Evolutionary conservation across 2,113 vertebrate species (phyloP), one percentile per base, ranked within the genome.

Genomic region (Crotalus tigris): DNA sequence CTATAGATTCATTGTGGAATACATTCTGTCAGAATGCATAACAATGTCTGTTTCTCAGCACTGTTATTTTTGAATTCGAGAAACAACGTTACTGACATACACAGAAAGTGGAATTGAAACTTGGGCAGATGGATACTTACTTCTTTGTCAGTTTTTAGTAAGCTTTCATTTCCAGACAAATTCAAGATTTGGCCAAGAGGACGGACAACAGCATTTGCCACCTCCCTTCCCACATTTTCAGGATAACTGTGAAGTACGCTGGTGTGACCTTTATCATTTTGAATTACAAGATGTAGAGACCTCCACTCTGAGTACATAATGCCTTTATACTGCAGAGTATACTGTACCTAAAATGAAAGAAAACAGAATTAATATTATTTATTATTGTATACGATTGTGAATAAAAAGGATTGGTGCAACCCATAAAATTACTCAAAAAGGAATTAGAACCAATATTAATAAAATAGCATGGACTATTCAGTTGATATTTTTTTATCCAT

Each of bases 231-330:
- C 96, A 99, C 99, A 0, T 85, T 98, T 88, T 98, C 98, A 89
- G 99, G 99, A 94, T 99, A 99, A 96, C 98, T 98, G 97, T 99
- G 99, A 95, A 99, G 98, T 23, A 99, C 99, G n/a, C 99, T 99
- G 95, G 99, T 98, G 95, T 99, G 98, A 87, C 99, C 99, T 96
- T 99, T 98, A 97, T 99, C 99, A 97, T 99, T 99, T 93, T 99
- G 98, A 97, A 99, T 98, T 95, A 99, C 98, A 97, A 99, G 97
- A 96, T 99, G 99, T 97, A 99, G 98, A 57, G 99, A 99, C 97
- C 99, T 98, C 99, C 99, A 99, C 97, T 99, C 99, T 11, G 99
- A 99, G 98, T 99, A 99, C 99, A 99, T 99, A 95, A 97, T 98
- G 98, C 96, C 94, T 94, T 96, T 98, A 96, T 96, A 95, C 97